A percentile compares a stretch with the other conserved stretches of the same genome.
Conservation (phyloP, 2,888 invertebrate genomes). For the Nemotelus pantherinus region DNA sequence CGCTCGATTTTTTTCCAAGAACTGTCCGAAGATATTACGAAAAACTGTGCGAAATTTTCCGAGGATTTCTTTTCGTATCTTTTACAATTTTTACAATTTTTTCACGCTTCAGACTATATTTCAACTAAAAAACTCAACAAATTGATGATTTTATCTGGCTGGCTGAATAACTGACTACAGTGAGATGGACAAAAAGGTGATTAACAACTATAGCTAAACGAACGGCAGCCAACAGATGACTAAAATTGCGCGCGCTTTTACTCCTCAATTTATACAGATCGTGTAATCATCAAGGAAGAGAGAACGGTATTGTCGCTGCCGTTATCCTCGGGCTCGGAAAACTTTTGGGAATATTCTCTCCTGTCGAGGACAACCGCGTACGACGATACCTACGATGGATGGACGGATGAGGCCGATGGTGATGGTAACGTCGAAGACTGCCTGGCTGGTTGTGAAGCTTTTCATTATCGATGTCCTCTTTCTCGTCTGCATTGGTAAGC, state of each 20-base stretch:
- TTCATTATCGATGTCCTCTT: too few relatives aligned
- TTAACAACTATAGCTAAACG: conserved; percentile 43
- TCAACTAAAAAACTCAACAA: not conserved
- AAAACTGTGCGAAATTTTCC: too few relatives aligned
- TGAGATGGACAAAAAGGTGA: conserved; percentile 21
- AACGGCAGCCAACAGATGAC: conserved; percentile 51
- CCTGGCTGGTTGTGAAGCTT: not conserved
- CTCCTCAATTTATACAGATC: conserved; percentile 47
- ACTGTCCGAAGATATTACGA: too few relatives aligned
- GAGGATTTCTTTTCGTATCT: too few relatives aligned
- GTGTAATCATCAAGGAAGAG: conserved; percentile 12
- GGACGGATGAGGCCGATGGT: not conserved
- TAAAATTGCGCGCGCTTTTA: conserved; percentile 50
- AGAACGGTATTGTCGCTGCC: not conserved
- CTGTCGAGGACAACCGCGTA: too few relatives aligned
- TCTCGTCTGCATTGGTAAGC: too few relatives aligned
- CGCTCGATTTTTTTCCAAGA: too few relatives aligned
- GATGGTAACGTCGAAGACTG: not conserved
- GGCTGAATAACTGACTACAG: conserved; percentile 1
- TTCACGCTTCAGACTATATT: not conserved
- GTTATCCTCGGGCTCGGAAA: too few relatives aligned
- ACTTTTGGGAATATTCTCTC: too few relatives aligned
- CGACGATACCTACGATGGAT: too few relatives aligned
- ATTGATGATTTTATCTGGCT: not conserved
- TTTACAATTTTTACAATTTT: too few relatives aligned